Base-by-base conservation (phyloP, 1,140 invertebrate species). In the Notospermus geniculatus region DNA sequence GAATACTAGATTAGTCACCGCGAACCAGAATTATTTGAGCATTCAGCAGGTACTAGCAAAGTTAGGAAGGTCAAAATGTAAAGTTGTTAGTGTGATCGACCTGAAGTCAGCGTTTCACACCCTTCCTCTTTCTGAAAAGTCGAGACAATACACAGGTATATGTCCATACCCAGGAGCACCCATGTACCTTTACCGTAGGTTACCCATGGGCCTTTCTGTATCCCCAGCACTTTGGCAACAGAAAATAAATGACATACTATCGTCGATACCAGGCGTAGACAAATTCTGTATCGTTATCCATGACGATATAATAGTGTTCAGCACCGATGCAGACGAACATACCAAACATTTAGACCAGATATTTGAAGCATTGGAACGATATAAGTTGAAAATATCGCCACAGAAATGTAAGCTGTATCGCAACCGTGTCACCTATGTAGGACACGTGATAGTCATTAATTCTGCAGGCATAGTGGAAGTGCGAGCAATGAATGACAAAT, bases 401-500 rank as follows among this genome's bases (percentile, higher is more conserved):
- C 4, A n/a, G n/a, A 50, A 50, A n/a, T 50, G 46, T 50, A 5
- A 27, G 4, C 25, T 50, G 5, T 50, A 7, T n/a, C n/a, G 46
- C 9, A n/a, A 50, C n/a, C n/a, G 19, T 50, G 46, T 50, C n/a
- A 50, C 46, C n/a, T 50, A 50, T n/a, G n/a, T 50, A 9, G 19
- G 46, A 50, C 25, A 50, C n/a, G 4, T 23, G 4, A 9, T 50
- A 5, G 4, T 5, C n/a, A 7, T 50, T n/a, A 7, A 4, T 9
- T 4, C 19, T 9, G 25, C 5, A 7, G 46, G 46, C 46, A 50
- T 23, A 50, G 46, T 50, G 5, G 5, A 50, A 5, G n/a, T 50
- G 5, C 46, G n/a, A 50, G 46, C 46, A 7, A 50, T 50, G 46
- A 27, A 27, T 23, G 46, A 50, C 25, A 50, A 50, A n/a, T 50